Evolutionary conservation across 2,113 vertebrate genomes (phyloP).

Genomic region (Rhombomys opimus): DNA sequence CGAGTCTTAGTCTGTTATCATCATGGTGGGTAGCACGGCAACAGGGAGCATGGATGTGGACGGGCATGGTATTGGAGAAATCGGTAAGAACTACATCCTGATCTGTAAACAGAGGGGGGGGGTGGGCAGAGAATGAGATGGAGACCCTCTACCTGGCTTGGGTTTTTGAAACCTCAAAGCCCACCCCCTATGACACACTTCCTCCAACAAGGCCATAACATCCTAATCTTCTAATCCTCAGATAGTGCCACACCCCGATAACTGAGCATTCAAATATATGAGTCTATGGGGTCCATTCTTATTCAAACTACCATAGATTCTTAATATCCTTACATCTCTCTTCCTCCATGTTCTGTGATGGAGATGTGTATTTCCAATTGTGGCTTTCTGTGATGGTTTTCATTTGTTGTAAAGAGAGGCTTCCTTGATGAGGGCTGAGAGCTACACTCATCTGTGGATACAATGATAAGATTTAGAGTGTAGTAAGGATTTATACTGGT

Average conservation of each 20-base stretch:
- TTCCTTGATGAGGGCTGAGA: neutral
- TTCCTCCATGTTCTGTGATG: neutral
- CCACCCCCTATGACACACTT: neutral
- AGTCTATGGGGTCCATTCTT: neutral
- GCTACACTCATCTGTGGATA: neutral
- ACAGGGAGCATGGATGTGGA: neutral
- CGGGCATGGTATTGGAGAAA: neutral
- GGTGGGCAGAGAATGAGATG: neutral
- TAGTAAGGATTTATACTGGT: neutral
- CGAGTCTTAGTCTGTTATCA: neutral
- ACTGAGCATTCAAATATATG: neutral
- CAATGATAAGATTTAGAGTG: neutral
- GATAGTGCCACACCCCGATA: neutral
- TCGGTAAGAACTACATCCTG: neutral
- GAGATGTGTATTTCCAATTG: neutral
- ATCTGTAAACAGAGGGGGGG: neutral
- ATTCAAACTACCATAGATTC: neutral
- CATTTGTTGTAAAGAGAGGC: neutral
- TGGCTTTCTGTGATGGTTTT: neutral
- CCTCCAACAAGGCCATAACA: neutral
- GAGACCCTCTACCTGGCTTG: neutral
- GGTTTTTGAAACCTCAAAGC: neutral
- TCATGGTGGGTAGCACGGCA: neutral
- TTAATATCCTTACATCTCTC: neutral
- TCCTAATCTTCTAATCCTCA: neutral